These are phyloP conservation scores for Hirtodrosophila duncani DNA, from an alignment of 2,888 invertebrate species.

Conservation along the genomic window DNA sequence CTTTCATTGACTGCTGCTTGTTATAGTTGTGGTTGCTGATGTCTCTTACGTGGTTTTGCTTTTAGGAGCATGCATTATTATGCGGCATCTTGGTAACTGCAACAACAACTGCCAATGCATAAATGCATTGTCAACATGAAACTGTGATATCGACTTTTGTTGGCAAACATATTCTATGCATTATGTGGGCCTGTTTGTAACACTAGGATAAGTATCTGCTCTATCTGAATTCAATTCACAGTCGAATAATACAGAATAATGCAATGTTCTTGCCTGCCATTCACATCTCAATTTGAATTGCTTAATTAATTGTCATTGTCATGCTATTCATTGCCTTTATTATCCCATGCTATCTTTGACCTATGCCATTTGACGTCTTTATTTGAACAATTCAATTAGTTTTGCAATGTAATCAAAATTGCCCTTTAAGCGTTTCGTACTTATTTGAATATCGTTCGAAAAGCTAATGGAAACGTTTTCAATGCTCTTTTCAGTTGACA, in stretches of 20 bases:
- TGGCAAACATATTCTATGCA: constrained; percentile 47
- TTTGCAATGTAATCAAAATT: constrained; percentile 30
- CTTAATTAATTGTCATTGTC: too few species aligned
- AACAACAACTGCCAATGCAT: too few species aligned
- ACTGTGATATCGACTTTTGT: constrained; percentile 15
- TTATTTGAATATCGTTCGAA: constrained; percentile 15
- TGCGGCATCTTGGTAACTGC: too few species aligned
- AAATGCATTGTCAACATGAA: constrained; percentile 15
- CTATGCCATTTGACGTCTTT: too few species aligned
- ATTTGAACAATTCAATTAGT: too few species aligned
- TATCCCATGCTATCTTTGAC: too few species aligned
- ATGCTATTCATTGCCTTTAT: too few species aligned
- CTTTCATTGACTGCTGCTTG: not conserved
- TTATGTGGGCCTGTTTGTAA: constrained; percentile 29
- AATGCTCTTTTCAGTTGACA: constrained; percentile 49
- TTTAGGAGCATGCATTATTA: too few species aligned
- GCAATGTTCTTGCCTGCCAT: too few species aligned
- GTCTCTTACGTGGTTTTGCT: constrained; percentile 38
- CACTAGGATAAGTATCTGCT: too few species aligned
- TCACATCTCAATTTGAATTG: too few species aligned
- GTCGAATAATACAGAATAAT: constrained; percentile 9
- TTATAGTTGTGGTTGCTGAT: not conserved
- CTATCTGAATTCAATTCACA: constrained; percentile 3
- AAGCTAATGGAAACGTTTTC: constrained; percentile 46
- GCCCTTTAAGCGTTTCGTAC: constrained; percentile 17